Evolutionary conservation across 2,888 invertebrate species (phyloP).

Genomic region (Epinotia demarniana): DNA sequence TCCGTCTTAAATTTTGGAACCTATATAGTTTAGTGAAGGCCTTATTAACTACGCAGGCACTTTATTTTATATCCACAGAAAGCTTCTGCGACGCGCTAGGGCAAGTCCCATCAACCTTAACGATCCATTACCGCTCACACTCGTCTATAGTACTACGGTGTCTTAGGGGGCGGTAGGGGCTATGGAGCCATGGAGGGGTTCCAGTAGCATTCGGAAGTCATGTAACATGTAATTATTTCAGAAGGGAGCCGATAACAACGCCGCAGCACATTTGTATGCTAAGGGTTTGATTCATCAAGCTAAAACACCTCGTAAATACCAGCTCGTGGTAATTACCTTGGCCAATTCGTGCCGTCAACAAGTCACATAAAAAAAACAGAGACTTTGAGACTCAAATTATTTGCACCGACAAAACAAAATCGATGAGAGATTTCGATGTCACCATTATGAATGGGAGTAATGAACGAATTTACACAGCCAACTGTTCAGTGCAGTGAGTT

Average conservation of each 20-base stretch:
- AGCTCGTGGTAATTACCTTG: background rate
- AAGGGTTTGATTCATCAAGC: constrained; percentile 44
- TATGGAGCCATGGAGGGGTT: constrained; percentile 19
- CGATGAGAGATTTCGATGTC: constrained; percentile 47
- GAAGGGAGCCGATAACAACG: constrained; percentile 77
- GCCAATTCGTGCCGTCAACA: background rate
- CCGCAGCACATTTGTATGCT: constrained; percentile 71
- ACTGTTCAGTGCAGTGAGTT: constrained; percentile 64
- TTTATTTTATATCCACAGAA: constrained; percentile 39
- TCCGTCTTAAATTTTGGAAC: background rate
- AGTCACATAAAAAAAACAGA: constrained; percentile 3
- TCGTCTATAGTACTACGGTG: constrained; percentile 19
- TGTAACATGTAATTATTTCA: constrained; percentile 81
- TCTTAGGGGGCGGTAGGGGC: constrained; percentile 57
- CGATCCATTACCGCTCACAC: constrained; percentile 75
- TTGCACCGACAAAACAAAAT: constrained; percentile 27
- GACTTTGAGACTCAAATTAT: background rate
- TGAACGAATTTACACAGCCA: constrained; percentile 73
- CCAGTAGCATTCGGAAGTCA: constrained; percentile 77
- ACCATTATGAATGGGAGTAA: constrained; percentile 66
- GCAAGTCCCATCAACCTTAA: constrained; percentile 82
- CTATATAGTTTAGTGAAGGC: constrained; percentile 26
- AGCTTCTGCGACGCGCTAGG: constrained; percentile 50
- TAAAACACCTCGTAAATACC: background rate
- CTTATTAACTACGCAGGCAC: constrained; percentile 31